Evolutionary conservation across 2,797 vertebrate species (phyloP), one percentile per base, ranked within the genome.

Genomic region (Tapera naevia): DNA sequence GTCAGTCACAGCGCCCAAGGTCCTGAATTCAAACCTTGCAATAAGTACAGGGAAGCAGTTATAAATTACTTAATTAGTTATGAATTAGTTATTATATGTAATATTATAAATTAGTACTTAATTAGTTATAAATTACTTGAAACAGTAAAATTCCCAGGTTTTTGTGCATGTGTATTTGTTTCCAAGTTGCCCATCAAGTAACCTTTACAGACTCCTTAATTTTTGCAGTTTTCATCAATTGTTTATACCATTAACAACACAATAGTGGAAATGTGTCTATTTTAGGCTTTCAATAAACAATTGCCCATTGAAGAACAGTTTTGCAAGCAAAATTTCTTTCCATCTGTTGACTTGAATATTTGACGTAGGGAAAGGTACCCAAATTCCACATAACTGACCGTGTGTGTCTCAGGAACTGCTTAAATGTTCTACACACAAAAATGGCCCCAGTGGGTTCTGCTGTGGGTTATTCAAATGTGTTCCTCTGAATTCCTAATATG

Each of bases 401-500:
- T 17, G 2, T 1, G 1, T 23, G 14, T 25, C 35, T 56, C 13
- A 14, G 0, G 1, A 43, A 58, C 15, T 39, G 33, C 23, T 41
- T 2, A 11, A 54, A 18, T 18, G 56, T 33, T 39, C 41, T 30
- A 4, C 65, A 2, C 12, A 8, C 18, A 24, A 3, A 80, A 35
- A 0, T 0, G 1, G 45, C 39, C 67, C 4, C 17, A 21, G 21
- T 1, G 65, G 85, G 43, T 60, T 70, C 28, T 7, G 8, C 9
- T 54, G 67, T 51, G 80, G 67, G 39, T 54, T 67, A 80, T 69
- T 78, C 65, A 80, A 54, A 48, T 30, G 30, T 2, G 43, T 76
- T 73, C 46, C 53, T 80, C 61, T 18, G 69, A 86, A 37, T 48
- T 45, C 41, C 78, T 57, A 58, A 8, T 19, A 2, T 1, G 25